Base-by-base conservation (phyloP, 1,140 invertebrate species). In the Dendrolimus punctatus region DNA sequence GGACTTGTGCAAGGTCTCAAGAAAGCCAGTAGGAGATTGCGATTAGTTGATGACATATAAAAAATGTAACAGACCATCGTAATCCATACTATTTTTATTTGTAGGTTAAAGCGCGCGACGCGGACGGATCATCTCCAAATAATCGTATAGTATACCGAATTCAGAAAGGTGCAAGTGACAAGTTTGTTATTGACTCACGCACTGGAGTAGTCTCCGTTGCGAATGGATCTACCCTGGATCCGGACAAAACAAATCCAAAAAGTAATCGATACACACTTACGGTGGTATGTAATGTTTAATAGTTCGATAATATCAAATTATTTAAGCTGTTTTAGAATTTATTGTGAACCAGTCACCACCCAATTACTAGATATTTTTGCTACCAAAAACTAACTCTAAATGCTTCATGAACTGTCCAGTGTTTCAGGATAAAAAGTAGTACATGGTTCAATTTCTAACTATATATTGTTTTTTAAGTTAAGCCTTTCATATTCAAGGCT, bases 141-240 rank as follows among this genome's bases (percentile, higher is more conserved):
- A 97, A 96, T 76, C 90, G 91, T 50, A 85, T 98, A 1, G 94
- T 95, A 5, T 98, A 98, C 78, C 90, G 95, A 58, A 96, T 99
- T 46, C 91, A 94, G 72, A 90, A 90, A 56, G 97, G 97, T 5
- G 95, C 95, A 2, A 91, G 91, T 37, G 97, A 98, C 73, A 98
- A 98, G 87, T 99, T 99, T 81, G 91, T 95, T 0, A 96, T 98
- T 6, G 93, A 95, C 68, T 90, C 95, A 0, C 92, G 93, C 65
- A 91, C 90, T 0, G 97, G 97, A 0, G 88, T 93, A 0, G 93
- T 99, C 40, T 91, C 91, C n/a, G 93, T 98, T 0, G 94, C 96
- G 0, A 88, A 91, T 7, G 96, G 95, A 0, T 96, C 96, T 0
- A 92, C 91, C 59, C 90, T 99, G 44, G 96, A 99, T 88, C 95